A percentile compares a stretch with the other conserved stretches of the same genome.
phyloP scores from a whole-genome alignment of 1,140 invertebrate genomes.

The Camponotus floridanus region DNA sequence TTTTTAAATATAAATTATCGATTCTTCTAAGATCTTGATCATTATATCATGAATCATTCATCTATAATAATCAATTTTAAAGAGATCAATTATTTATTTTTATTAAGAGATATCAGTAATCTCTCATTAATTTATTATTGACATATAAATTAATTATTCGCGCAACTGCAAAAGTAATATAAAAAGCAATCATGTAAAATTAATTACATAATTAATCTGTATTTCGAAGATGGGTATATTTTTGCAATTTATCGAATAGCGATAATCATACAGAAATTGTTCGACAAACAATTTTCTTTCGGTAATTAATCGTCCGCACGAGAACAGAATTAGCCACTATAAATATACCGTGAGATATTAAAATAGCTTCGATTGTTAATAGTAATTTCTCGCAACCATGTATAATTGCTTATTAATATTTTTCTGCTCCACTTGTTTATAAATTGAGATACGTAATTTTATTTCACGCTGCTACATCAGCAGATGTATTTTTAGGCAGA shows the following conservation, averaged over 20 bases:
- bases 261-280: conserved; percentile 36
- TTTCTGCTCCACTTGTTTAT: not conserved
- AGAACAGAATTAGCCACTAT: not conserved
- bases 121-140: not conserved
- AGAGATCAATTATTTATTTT: not conserved
- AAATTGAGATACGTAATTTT: conserved; percentile 23
- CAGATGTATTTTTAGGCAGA: conserved; percentile 11
- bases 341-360: conserved; percentile 24
- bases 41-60: too few relatives aligned
- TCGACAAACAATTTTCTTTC: conserved; percentile 20
- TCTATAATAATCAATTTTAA: not conserved
- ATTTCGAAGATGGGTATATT: conserved; percentile 11
- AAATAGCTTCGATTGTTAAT: conserved; percentile 12
- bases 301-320: not conserved
- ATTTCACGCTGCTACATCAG: not conserved
- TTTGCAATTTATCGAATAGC: not conserved
- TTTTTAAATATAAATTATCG: too few relatives aligned
- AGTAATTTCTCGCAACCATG: conserved; percentile 9
- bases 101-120: not conserved
- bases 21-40: too few relatives aligned
- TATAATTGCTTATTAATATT: conserved; percentile 2
- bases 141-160: not conserved
- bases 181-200: not conserved
- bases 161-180: not conserved
- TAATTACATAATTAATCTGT: not conserved